Conservation (phyloP, 2,888 invertebrate species). For the Sphecodes monilicornis region DNA sequence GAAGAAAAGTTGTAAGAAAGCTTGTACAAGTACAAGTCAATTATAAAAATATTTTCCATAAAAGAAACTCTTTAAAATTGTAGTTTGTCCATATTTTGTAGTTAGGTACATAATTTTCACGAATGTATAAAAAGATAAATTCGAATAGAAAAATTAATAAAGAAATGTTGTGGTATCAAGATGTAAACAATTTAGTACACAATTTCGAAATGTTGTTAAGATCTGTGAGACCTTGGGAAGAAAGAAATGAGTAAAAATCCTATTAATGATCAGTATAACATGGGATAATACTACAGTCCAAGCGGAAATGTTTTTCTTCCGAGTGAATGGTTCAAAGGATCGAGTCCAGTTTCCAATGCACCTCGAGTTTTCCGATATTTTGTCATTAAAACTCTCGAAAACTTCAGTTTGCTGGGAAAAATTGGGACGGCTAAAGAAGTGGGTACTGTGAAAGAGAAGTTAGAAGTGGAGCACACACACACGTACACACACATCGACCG, state of each 20-base stretch:
- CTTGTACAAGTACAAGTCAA: no score
- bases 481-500: background rate
- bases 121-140: no score
- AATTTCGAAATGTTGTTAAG: background rate
- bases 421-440: constrained; percentile 20
- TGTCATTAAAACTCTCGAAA: constrained; percentile 21
- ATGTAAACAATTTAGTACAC: background rate
- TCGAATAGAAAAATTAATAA: no score
- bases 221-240: no score
- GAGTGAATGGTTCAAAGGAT: background rate
- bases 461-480: constrained; percentile 20
- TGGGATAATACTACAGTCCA: background rate
- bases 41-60: no score
- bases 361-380: constrained; percentile 12
- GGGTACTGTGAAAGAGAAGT: constrained; percentile 23
- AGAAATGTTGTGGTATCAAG: no score
- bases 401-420: constrained; percentile 13
- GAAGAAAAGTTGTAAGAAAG: no score
- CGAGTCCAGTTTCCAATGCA: background rate
- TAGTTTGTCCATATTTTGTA: no score
- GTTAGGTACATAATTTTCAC: no score
- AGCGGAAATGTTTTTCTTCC: background rate
- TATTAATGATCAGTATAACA: background rate
- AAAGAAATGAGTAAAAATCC: background rate
- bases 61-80: no score